phyloP scores from a whole-genome alignment of 64 coral and sea anemone species.

The Catalaphyllia jardinei region DNA sequence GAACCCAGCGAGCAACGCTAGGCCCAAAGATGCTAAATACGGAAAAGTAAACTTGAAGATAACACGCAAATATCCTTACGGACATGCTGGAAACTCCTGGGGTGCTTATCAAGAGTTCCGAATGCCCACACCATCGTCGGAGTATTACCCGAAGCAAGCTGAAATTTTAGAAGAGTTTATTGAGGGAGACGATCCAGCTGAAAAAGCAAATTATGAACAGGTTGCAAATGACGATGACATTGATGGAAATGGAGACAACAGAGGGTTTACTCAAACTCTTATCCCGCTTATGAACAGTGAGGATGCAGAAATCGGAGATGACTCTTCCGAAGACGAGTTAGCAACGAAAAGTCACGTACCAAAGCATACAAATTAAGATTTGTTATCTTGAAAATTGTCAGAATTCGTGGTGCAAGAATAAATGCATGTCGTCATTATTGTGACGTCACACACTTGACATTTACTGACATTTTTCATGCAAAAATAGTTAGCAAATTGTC shows the following conservation, averaged over 20 bases:
- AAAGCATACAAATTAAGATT: not conserved
- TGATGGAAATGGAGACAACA: not conserved
- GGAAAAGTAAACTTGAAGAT: not conserved
- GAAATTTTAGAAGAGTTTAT: slow-evolving; percentile 6
- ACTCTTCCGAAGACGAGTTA: not conserved
- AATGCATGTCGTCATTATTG: too few relatives aligned
- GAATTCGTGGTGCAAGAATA: too few relatives aligned
- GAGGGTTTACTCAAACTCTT: not conserved
- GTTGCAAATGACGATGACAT: not conserved
- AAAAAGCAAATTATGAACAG: not conserved
- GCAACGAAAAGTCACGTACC: not conserved
- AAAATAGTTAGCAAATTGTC: too few relatives aligned
- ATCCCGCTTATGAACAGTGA: not conserved
- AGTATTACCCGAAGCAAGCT: not conserved
- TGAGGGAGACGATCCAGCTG: not conserved
- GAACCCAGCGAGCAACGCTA: not conserved
- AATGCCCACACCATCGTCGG: not conserved
- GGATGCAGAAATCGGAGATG: not conserved
- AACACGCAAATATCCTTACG: not conserved
- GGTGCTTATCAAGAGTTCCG: not conserved
- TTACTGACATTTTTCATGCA: too few relatives aligned
- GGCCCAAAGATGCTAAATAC: not conserved
- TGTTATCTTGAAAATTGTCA: not conserved
- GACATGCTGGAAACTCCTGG: not conserved
- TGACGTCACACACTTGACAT: too few relatives aligned